phyloP scores from a whole-genome alignment of 1,140 invertebrate species.

The Gonatopus flavifemur region DNA sequence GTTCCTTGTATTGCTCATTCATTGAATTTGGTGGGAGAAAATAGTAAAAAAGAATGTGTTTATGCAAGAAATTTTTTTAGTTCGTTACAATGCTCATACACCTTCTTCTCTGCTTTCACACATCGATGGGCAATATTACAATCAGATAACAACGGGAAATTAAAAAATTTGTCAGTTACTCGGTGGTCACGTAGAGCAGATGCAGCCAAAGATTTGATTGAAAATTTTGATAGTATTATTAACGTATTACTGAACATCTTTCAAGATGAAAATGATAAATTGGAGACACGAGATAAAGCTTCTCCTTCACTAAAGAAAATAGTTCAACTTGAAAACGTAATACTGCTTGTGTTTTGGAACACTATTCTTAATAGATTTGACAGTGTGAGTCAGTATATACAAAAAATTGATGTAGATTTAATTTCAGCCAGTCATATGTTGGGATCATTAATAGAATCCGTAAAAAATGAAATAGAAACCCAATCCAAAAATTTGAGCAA shows the following conservation, averaged over 20 bases:
- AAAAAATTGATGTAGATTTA: background rate
- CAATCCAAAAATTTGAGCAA: too few relatives aligned
- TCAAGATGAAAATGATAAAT: background rate
- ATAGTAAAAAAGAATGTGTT: background rate
- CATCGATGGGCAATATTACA: background rate
- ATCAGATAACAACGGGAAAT: background rate
- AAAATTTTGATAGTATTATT: background rate
- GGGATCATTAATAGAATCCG: background rate
- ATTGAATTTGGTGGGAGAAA: background rate
- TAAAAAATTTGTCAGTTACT: background rate
- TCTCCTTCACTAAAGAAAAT: background rate
- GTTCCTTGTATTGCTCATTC: background rate
- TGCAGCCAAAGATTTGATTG: background rate
- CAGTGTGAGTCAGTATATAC: background rate
- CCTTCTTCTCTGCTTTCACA: background rate
- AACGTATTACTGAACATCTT: background rate
- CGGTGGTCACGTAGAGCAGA: background rate
- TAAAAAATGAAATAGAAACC: background rate
- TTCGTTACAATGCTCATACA: background rate
- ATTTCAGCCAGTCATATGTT: background rate
- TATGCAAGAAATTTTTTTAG: background rate
- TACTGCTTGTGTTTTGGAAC: background rate
- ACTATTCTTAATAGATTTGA: background rate
- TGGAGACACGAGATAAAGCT: background rate
- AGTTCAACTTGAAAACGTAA: background rate